phyloP scores from a whole-genome alignment of 1,140 invertebrate genomes.

The Homalodisca vitripennis region DNA sequence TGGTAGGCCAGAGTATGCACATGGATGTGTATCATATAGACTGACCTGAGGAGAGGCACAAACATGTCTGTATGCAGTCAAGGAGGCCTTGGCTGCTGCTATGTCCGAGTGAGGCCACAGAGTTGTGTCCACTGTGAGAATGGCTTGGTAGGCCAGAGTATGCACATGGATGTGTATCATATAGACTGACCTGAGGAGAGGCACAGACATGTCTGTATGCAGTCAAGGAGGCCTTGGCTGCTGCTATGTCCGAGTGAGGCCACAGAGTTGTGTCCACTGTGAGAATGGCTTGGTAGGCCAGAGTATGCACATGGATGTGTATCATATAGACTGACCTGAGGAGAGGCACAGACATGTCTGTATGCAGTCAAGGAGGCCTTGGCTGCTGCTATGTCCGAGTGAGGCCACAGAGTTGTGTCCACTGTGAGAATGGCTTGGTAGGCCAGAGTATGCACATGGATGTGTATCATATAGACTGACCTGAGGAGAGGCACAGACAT shows the following conservation, averaged over 20 bases:
- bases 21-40: no score
- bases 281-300: conserved; percentile 84
- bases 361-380: conserved; percentile 84
- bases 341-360: conserved; percentile 80
- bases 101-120: conserved; percentile 74
- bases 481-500: conserved; percentile 78
- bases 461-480: no score
- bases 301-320: conserved; percentile 86
- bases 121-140: conserved; percentile 66
- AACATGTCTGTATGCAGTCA: conserved; percentile 82
- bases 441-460: conserved; percentile 85
- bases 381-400: conserved; percentile 74
- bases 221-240: conserved; percentile 81
- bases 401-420: conserved; percentile 68
- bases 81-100: conserved; percentile 79
- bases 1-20: conserved; percentile 88
- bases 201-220: conserved; percentile 85
- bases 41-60: conserved; percentile 75
- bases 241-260: conserved; percentile 75
- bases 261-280: conserved; percentile 65
- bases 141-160: conserved; percentile 84
- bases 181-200: no score
- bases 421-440: conserved; percentile 81
- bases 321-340: no score
- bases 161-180: conserved; percentile 90